Conservation (phyloP, 2,113 vertebrate genomes). For the Polypterus bichir region DNA sequence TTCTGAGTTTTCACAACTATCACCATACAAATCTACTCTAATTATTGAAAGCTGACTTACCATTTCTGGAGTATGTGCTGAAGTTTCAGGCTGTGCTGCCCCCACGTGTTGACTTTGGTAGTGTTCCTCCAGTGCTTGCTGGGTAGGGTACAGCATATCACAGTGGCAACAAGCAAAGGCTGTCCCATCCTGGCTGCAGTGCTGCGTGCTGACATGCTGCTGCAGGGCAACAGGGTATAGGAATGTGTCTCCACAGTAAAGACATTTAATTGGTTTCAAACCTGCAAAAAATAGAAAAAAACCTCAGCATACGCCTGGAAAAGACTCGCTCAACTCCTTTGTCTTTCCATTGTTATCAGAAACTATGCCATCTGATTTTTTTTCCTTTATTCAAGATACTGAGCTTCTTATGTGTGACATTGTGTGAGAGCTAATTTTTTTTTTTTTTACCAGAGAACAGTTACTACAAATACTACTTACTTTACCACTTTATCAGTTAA, state of each 20-base stretch:
- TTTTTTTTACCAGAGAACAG: no score
- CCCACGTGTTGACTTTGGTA: conserved; percentile 53
- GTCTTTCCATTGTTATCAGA: no score
- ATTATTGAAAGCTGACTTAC: conserved; percentile 24
- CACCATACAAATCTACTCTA: no score
- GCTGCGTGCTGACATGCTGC: conserved; percentile 48
- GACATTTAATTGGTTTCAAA: conserved; percentile 34
- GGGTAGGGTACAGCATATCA: conserved; percentile 48
- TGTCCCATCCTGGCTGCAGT: conserved; percentile 37
- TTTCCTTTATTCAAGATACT: no score
- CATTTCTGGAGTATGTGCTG: conserved; percentile 35
- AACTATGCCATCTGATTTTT: no score
- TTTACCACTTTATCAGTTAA: no score
- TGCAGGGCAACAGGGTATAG: conserved; percentile 51
- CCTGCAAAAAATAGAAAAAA: conserved; percentile 16
- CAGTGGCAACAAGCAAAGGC: conserved; percentile 56
- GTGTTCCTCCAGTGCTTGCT: conserved; percentile 56
- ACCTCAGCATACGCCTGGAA: no score
- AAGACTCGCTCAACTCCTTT: no score
- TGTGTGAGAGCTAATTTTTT: no score
- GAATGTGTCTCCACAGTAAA: conserved; percentile 43
- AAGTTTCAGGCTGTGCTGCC: conserved; percentile 27
- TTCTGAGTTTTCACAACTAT: no score
- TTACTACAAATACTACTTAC: no score
- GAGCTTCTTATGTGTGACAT: no score